These are phyloP conservation scores for Entosphenus tridentatus DNA, from an alignment of 2,113 vertebrate species.

Conservation along the genomic window DNA sequence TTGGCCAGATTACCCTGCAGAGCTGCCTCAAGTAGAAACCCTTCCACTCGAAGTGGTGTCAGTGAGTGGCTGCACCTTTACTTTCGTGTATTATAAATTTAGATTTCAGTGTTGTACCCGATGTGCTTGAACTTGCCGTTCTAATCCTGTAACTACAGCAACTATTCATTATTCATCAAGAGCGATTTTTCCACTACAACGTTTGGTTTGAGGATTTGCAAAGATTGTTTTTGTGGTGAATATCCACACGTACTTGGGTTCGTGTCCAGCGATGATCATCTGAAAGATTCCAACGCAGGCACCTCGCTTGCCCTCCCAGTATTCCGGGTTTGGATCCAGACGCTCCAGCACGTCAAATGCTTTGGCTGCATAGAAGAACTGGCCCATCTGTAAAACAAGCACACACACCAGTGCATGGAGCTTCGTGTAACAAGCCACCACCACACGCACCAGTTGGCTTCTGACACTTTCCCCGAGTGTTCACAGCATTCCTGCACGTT, in stretches of 20 bases:
- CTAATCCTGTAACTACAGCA: neutral
- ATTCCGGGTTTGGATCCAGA: conserved; percentile 58
- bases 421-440: no score
- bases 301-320: conserved; percentile 88
- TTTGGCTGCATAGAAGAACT: conserved; percentile 87
- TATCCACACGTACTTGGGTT: conserved; percentile 43
- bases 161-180: neutral
- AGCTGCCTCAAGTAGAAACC: no score
- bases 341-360: conserved; percentile 77
- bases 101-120: neutral
- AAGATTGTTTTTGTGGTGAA: neutral
- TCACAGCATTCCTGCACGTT: no score
- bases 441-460: no score
- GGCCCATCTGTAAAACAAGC: conserved; percentile 51
- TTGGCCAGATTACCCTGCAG: no score
- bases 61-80: neutral
- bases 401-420: conserved; percentile 6
- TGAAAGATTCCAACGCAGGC: conserved; percentile 91
- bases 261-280: conserved; percentile 67
- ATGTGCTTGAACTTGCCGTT: neutral
- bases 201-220: neutral
- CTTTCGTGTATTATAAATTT: neutral
- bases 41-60: neutral
- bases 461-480: no score
- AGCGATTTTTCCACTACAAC: neutral